Evolutionary conservation across 2,797 vertebrate species (phyloP), one percentile per base, ranked within the genome.

Genomic region (Sardinella longiceps): DNA sequence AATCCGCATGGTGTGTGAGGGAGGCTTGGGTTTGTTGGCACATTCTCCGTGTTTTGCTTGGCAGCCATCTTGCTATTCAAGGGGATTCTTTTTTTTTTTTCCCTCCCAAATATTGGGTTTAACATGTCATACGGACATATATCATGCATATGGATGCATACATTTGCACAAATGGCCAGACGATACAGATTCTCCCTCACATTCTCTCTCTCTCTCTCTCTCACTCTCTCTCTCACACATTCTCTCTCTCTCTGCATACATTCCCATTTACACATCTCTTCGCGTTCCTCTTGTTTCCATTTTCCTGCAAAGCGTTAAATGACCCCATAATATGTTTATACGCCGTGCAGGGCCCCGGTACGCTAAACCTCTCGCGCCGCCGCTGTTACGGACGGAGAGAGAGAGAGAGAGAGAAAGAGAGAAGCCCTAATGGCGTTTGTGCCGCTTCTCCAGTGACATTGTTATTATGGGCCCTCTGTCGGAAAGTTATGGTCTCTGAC

Each of bases 401-500:
- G 66, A 70, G 12, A 63, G 58, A 25, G 5, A 60, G 51, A 14
- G 51, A 23, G 20, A 25, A 10, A 25, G 58, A 63, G 58, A 25
- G 58, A 60, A 10, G 28, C 2, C 84, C 90, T 94, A 93, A 94
- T 93, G 91, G 93, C 89, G 92, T 93, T 92, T 92, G 92, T 91
- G 92, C 92, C 89, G 91, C 89, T 77, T 89, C 92, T 83, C 89
- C 53, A 86, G 92, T 94, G 93, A 95, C 93, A 93, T 93, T 94
- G 93, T 94, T 94, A 93, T 94, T 92, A 94, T 43, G 93, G 92
- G 93, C 90, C 90, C 90, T 93, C 92, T 89, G 83, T 88, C 45
- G 89, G 89, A 93, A 94, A 92, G 92, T 90, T 90, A 92, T 91
- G 89, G 91, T 89, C 91, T 91, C 90, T 89, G 92, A 94, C 93